phyloP scores from a whole-genome alignment of 2,888 invertebrate genomes.

The Acanthopleura granulata region DNA sequence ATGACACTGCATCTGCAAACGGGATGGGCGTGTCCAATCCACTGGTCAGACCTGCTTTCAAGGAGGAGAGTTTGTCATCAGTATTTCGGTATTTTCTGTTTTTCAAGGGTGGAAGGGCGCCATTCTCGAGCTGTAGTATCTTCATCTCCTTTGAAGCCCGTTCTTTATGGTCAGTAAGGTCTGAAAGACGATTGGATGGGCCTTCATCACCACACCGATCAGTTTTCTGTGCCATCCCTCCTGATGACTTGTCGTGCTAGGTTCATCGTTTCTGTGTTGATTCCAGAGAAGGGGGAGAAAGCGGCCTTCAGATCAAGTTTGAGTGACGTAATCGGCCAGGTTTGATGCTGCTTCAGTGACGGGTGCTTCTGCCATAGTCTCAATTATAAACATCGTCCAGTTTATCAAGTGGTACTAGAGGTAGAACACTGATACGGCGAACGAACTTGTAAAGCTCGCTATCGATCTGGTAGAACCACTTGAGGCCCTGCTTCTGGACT shows the following conservation, averaged over 20 bases:
- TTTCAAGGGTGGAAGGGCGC: no score
- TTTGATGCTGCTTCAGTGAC: no score
- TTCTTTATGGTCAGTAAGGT: neutral
- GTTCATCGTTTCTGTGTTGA: constrained; percentile 26
- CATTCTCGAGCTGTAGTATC: neutral
- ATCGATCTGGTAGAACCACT: no score
- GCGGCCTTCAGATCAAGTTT: neutral
- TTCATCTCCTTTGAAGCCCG: constrained; percentile 1
- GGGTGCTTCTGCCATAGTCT: no score
- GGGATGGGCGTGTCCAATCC: no score
- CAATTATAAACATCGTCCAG: neutral
- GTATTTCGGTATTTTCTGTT: no score
- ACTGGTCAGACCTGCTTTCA: no score
- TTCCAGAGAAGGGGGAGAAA: constrained; percentile 24
- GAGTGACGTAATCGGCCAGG: neutral
- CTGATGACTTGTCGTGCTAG: constrained; percentile 30
- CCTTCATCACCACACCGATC: neutral
- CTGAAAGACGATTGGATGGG: neutral
- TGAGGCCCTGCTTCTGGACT: no score
- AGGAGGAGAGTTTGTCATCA: no score
- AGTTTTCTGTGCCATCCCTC: constrained; percentile 27
- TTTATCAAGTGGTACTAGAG: neutral
- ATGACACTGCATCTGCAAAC: no score
- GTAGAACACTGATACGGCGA: no score
- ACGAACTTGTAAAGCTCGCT: no score